Evolutionary conservation across 2,888 invertebrate species (phyloP), one percentile per base, ranked within the genome.

Genomic region (Pedicia rivosa): DNA sequence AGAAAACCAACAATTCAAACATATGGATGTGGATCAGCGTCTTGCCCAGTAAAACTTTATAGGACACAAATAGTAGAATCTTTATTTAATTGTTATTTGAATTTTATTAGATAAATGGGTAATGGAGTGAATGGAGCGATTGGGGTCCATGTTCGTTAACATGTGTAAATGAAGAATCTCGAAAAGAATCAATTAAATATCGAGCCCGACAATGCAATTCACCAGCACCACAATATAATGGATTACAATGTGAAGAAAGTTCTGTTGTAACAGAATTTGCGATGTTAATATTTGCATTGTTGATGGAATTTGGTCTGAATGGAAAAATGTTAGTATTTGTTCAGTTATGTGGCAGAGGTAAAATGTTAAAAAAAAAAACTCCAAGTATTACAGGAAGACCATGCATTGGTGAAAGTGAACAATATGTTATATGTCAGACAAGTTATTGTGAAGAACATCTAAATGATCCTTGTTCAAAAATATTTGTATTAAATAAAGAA

Each of bases 381-480:
- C n/a, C n/a, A n/a, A n/a, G n/a, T n/a, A n/a, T 36, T 61, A 45
- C 45, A 61, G 59, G 0, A 56, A 52, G 81, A 86, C 82, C 40
- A 97, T 66, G 56, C 97, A 95, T 54, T 87, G 78, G 55, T 88
- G 91, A 56, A 98, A 97, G 64, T 97, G 97, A 57, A 97, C 97
- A n/a, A n/a, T n/a, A n/a, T n/a, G n/a, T n/a, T n/a, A n/a, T n/a
- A n/a, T n/a, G n/a, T n/a, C n/a, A n/a, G n/a, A n/a, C n/a, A n/a
- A n/a, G n/a, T n/a, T n/a, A n/a, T n/a, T n/a, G n/a, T n/a, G n/a
- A n/a, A n/a, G n/a, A n/a, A n/a, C n/a, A n/a, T n/a, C n/a, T n/a
- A n/a, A n/a, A n/a, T n/a, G n/a, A n/a, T n/a, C n/a, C n/a, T n/a
- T n/a, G n/a, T n/a, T n/a, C n/a, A n/a, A n/a, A n/a, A n/a, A n/a